Evolutionary conservation across 2,888 invertebrate species (phyloP).

Genomic region (Caprella mutica): DNA sequence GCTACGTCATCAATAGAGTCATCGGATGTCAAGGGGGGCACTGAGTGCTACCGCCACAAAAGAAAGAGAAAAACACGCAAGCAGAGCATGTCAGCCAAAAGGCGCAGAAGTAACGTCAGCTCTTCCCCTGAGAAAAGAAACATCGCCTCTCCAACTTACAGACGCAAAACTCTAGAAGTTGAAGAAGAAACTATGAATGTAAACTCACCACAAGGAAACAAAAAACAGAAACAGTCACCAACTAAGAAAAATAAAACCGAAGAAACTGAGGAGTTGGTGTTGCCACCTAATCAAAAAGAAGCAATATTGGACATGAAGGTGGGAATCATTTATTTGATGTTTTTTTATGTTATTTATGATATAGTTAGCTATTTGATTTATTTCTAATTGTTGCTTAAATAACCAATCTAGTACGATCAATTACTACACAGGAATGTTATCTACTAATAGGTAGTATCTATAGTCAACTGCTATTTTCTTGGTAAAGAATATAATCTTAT

Average conservation of each 20-base stretch:
- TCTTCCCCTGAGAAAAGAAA: too few relatives aligned
- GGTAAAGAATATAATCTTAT: too few relatives aligned
- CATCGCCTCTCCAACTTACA: too few relatives aligned
- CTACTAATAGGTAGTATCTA: too few relatives aligned
- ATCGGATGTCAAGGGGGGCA: not conserved
- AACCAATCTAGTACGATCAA: too few relatives aligned
- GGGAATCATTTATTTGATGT: not conserved
- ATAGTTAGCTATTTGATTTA: not conserved
- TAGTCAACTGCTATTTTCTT: too few relatives aligned
- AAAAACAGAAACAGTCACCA: too few relatives aligned
- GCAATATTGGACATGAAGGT: conserved; percentile 32
- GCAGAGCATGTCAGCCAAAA: not conserved
- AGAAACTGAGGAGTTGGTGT: not conserved
- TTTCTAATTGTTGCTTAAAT: too few relatives aligned
- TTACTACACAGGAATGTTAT: too few relatives aligned
- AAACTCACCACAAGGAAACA: too few relatives aligned
- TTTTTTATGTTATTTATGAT: not conserved
- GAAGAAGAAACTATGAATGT: too few relatives aligned
- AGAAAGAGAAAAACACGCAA: not conserved
- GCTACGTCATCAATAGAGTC: conserved; percentile 3
- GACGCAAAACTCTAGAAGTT: too few relatives aligned
- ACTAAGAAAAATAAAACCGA: not conserved
- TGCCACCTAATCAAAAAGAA: conserved; percentile 20
- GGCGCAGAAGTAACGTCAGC: not conserved
- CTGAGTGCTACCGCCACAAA: not conserved